These are phyloP conservation scores for Agapostemon virescens DNA, from an alignment of 2,888 invertebrate species.

Conservation along the genomic window DNA sequence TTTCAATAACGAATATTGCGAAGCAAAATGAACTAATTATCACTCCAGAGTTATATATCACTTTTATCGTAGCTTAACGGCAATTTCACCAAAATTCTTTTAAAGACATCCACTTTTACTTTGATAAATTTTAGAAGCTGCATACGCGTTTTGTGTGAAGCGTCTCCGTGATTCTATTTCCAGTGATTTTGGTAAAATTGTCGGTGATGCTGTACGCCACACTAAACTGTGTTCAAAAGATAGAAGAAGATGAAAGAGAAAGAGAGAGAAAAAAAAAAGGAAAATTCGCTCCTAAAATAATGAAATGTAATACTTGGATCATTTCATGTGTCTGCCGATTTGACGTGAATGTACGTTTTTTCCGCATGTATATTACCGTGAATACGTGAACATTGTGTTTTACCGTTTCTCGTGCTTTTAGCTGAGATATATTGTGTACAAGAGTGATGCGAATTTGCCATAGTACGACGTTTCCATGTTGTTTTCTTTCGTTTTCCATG, in stretches of 20 bases:
- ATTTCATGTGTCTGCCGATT: slow-evolving; percentile 73
- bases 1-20: slow-evolving; percentile 68
- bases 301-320: slow-evolving; percentile 67
- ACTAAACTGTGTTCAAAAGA: slow-evolving; percentile 80
- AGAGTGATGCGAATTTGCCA: slow-evolving; percentile 31
- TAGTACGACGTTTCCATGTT: slow-evolving; percentile 27
- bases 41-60: slow-evolving; percentile 76
- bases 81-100: slow-evolving; percentile 71
- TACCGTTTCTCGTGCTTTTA: slow-evolving; percentile 28
- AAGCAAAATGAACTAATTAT: slow-evolving; percentile 71
- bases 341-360: slow-evolving; percentile 70
- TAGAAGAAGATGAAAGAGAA: slow-evolving; percentile 37
- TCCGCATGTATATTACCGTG: slow-evolving; percentile 14
- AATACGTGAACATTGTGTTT: slow-evolving; percentile 35
- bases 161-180: slow-evolving; percentile 41
- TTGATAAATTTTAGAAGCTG: slow-evolving; percentile 54
- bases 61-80: slow-evolving; percentile 74
- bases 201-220: slow-evolving; percentile 77
- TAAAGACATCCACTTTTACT: slow-evolving; percentile 53
- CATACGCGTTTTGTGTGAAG: slow-evolving; percentile 56
- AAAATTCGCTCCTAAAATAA: slow-evolving; percentile 70
- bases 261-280: slow-evolving; percentile 31
- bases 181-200: slow-evolving; percentile 72
- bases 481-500: slow-evolving; percentile 16
- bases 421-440: slow-evolving; percentile 23